phyloP scores from a whole-genome alignment of 1,140 invertebrate genomes.

The Laupala kohalensis region DNA sequence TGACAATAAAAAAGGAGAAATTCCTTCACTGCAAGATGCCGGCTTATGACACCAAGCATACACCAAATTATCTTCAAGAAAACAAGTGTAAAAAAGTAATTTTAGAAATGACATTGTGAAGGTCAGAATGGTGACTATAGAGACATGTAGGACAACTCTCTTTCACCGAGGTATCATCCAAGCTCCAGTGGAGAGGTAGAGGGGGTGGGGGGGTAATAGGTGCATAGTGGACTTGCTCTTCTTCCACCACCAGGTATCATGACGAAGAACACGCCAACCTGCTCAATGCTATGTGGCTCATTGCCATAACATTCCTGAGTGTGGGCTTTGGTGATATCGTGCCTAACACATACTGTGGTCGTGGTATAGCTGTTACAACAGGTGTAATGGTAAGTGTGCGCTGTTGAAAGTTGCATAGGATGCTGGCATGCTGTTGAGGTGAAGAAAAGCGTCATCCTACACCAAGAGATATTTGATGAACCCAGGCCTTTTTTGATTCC shows the following conservation, averaged over 20 bases:
- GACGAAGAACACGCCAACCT: constrained; percentile 95
- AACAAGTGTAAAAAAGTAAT: too few species aligned
- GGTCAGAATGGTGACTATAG: too few species aligned
- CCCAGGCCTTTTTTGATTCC: too few species aligned
- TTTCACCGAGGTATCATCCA: neutral
- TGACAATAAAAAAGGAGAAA: neutral
- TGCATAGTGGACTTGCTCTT: neutral
- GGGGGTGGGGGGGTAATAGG: neutral
- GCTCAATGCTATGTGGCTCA: constrained; percentile 97
- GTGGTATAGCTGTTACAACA: constrained; percentile 93
- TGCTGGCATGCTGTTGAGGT: too few species aligned
- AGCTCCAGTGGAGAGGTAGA: neutral
- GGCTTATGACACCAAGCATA: neutral
- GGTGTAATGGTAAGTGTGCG: constrained; percentile 88
- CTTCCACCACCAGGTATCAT: constrained; percentile 59
- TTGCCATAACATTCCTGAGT: constrained; percentile 94
- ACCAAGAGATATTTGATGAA: too few species aligned
- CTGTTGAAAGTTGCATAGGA: neutral
- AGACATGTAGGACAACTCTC: neutral
- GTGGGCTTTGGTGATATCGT: constrained; percentile 99
- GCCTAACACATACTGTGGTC: constrained; percentile 97
- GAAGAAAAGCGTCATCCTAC: too few species aligned
- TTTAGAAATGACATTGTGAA: too few species aligned
- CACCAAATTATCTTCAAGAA: neutral
- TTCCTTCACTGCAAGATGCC: neutral